Evolutionary conservation across 2,113 vertebrate genomes (phyloP), one percentile per base, ranked within the genome.

Genomic region (Callionymus lyra): DNA sequence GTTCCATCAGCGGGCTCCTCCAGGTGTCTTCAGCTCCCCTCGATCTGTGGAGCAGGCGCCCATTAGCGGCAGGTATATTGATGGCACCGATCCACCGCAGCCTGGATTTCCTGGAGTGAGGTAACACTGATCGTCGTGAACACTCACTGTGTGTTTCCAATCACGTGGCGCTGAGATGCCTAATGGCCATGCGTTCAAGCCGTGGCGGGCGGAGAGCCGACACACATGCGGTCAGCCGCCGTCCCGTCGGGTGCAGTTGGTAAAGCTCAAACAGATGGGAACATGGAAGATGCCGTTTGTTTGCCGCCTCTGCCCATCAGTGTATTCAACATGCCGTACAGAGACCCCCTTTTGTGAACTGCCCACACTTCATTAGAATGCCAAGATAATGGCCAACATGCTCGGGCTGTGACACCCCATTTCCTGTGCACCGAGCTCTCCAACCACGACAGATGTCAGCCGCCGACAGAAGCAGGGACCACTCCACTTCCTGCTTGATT

Each of bases 321-420:
- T 91, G 90, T 86, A 84, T 90, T 91, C 62, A 85, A 91, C 89
- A 91, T 88, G 90, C 89, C 91, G 91, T 92, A 88, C 88, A 89
- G 90, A 90, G 90, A 90, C 89, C 89, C 85, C 90, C 70, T 67
- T 53, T 86, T 80, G 87, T 77, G 83, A 85, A 87, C 91, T 89
- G 89, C 89, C 91, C 90, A 91, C 90, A 92, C 90, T 92, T 94
- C 93, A 98, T 98, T 96, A 97, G 91, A 84, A 94, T 89, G 90
- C 89, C 88, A 94, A 90, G 91, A 90, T 97, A 94, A 93, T 93
- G 89, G 91, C 94, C 93, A 91, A 94, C 89, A 89, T 93, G 91
- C 90, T 88, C 89, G 90, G 87, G 88, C 88, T 85, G 91, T 88
- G 90, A 94, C 93, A 95, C 91, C 88, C 90, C 92, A 97, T 96